These are phyloP conservation scores for Actinemys pallida DNA, from an alignment of 2,113 vertebrate genomes.

Conservation along the genomic window DNA sequence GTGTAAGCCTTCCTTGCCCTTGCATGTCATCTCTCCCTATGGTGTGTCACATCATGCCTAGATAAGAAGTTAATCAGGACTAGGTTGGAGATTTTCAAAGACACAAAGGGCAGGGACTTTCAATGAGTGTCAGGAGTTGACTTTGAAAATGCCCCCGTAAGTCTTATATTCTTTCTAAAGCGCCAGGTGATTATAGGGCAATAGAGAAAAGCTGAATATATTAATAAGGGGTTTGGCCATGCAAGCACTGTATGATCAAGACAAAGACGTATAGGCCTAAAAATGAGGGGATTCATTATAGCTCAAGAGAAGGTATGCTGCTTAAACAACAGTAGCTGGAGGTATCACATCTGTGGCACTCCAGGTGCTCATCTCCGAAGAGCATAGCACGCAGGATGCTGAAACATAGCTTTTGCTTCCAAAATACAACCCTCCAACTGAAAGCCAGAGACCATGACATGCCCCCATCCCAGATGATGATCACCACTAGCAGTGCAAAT, in stretches of 20 bases:
- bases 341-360: too few species aligned
- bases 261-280: not conserved
- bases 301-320: not conserved
- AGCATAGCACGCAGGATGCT: not conserved
- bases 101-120: fast-evolving
- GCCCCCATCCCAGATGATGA: fast-evolving
- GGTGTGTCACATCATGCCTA: not conserved
- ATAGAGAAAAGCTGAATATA: not conserved
- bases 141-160: not conserved
- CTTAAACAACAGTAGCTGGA: not conserved
- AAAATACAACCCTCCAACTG: not conserved
- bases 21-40: not conserved
- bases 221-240: not conserved
- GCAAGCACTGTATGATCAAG: not conserved
- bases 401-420: not conserved
- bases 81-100: not conserved
- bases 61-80: not conserved
- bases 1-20: fast-evolving
- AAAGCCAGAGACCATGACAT: fast-evolving
- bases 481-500: not conserved
- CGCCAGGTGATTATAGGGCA: not conserved
- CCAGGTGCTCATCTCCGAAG: not conserved
- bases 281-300: too few species aligned
- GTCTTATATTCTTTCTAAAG: not conserved
- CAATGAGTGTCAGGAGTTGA: not conserved